Evolutionary conservation across 2,888 invertebrate genomes (phyloP).

Genomic region (Cheilosia scutellata): DNA sequence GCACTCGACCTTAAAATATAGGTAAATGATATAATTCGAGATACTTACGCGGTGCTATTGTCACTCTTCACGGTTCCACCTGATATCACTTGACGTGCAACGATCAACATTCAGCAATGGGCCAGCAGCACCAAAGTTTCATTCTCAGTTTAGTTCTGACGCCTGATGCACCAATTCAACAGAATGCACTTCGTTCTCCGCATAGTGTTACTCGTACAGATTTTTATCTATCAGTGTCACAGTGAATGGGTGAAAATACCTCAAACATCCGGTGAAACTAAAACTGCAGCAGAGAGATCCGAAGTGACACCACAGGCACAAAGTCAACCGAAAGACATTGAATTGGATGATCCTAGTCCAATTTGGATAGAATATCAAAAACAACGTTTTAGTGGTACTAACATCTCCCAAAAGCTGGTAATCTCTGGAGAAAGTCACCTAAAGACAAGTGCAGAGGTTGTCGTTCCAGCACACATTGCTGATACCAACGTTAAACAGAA

Average conservation of each 20-base stretch:
- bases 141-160: slow-evolving; percentile 56
- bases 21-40: slow-evolving; percentile 70
- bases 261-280: slow-evolving; percentile 22
- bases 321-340: background rate
- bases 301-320: background rate
- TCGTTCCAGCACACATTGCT: slow-evolving; percentile 76
- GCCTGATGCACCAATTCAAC: slow-evolving; percentile 19
- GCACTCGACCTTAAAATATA: slow-evolving; percentile 63
- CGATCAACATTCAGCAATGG: background rate
- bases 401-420: slow-evolving; percentile 69
- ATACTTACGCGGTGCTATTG: slow-evolving; percentile 63
- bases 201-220: slow-evolving; percentile 23
- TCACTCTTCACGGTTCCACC: slow-evolving; percentile 57
- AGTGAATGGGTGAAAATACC: slow-evolving; percentile 70
- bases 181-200: slow-evolving; percentile 51
- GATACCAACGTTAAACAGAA: slow-evolving; percentile 33
- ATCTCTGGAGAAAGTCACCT: slow-evolving; percentile 77
- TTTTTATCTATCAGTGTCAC: slow-evolving; percentile 29
- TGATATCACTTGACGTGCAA: slow-evolving; percentile 44
- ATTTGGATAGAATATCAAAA: slow-evolving; percentile 82
- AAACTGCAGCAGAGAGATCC: background rate
- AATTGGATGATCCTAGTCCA: slow-evolving; percentile 78
- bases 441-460: slow-evolving; percentile 78
- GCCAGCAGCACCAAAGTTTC: slow-evolving; percentile 15
- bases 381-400: slow-evolving; percentile 79